A percentile compares a stretch with the other conserved stretches of the same genome.
Evolutionary conservation across 2,113 vertebrate genomes (phyloP).

Genomic region (Scolopax mira): DNA sequence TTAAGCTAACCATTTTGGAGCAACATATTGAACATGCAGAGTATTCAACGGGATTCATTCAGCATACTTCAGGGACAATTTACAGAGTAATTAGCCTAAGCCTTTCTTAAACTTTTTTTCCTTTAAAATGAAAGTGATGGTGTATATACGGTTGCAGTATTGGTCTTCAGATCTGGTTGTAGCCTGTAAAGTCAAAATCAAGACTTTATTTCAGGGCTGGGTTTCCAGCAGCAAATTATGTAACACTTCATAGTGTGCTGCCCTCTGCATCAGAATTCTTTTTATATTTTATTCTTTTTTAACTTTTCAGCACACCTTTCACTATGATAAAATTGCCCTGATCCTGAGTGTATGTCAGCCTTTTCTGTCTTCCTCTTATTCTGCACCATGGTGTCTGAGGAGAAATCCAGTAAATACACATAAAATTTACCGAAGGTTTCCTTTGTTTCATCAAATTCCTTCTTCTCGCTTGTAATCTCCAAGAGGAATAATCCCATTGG

Average conservation of each 20-base stretch:
- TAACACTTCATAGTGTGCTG: neutral
- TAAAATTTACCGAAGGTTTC: neutral
- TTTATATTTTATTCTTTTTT: neutral
- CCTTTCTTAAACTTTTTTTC: neutral
- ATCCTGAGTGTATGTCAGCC: neutral
- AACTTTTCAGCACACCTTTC: neutral
- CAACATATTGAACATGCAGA: neutral
- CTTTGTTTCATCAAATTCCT: neutral
- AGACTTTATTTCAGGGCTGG: neutral
- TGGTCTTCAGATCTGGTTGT: fast-evolving
- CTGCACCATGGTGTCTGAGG: neutral
- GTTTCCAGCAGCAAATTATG: neutral
- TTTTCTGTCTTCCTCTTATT: neutral
- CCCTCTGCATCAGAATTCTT: neutral
- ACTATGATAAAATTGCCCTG: neutral
- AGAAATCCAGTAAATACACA: neutral
- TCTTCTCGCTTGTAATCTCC: neutral
- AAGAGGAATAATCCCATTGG: neutral
- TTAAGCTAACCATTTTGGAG: constrained; percentile 19
- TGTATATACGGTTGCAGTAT: neutral
- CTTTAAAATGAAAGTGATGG: neutral
- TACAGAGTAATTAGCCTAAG: neutral
- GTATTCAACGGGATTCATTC: neutral
- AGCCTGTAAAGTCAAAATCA: neutral
- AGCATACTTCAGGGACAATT: neutral